Conservation (phyloP, 2,888 invertebrate species). For the Fragum whitleyi region DNA sequence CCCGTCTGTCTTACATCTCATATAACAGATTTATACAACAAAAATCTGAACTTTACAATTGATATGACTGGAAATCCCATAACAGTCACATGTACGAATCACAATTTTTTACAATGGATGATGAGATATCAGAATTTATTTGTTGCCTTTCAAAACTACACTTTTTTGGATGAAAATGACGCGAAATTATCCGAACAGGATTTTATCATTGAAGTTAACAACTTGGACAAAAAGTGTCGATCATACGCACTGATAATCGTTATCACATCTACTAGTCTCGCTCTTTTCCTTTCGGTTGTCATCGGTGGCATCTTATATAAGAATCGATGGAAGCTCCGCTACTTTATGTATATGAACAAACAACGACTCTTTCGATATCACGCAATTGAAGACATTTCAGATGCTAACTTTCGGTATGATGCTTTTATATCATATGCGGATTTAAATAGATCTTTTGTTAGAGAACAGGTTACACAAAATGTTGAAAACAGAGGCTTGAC, state of each 20-base stretch:
- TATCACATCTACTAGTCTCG: slow-evolving; percentile 22
- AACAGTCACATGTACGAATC: not conserved
- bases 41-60: not conserved
- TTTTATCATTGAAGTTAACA: not conserved
- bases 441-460: slow-evolving; percentile 37
- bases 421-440: slow-evolving; percentile 61
- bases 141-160: not conserved
- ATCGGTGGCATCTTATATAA: slow-evolving; percentile 44
- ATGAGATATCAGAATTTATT: not conserved
- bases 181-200: not conserved
- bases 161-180: not conserved
- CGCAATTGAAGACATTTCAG: not conserved
- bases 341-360: slow-evolving; percentile 44
- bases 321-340: slow-evolving; percentile 62
- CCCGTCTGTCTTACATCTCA: not conserved
- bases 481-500: slow-evolving; percentile 38
- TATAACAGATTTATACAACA: not conserved
- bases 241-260: slow-evolving; percentile 8
- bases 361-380: slow-evolving; percentile 31
- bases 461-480: slow-evolving; percentile 19
- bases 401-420: slow-evolving; percentile 49
- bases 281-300: slow-evolving; percentile 32
- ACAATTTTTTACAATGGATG: not conserved
- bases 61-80: not conserved
- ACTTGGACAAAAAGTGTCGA: slow-evolving; percentile 12